Conservation (phyloP, 1,140 invertebrate genomes). For the Drusus annulatus region DNA sequence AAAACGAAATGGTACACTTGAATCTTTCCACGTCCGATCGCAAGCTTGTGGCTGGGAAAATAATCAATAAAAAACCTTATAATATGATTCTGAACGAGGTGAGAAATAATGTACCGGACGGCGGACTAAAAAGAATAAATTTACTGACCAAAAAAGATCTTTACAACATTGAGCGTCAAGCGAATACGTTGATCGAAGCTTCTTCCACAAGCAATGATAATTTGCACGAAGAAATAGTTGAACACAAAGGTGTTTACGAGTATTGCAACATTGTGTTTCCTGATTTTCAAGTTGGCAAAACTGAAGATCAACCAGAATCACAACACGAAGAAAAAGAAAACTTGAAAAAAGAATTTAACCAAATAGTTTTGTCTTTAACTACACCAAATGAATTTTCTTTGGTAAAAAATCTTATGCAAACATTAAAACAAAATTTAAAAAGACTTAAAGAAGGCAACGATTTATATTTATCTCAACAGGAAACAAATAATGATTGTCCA, state of each 20-base stretch:
- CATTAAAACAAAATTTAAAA: not conserved
- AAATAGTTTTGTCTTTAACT: not conserved
- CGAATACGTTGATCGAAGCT: not conserved
- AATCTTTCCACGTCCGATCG: conserved; percentile 3
- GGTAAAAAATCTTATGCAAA: not conserved
- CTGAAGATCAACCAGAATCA: not conserved
- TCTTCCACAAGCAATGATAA: not conserved
- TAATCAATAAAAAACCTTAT: not conserved
- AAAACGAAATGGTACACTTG: not conserved
- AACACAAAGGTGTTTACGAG: not conserved
- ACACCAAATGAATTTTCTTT: not conserved
- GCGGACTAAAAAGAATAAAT: conserved; percentile 1
- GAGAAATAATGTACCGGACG: not conserved
- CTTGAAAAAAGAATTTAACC: not conserved
- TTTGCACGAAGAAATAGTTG: not conserved
- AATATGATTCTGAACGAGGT: conserved; percentile 9
- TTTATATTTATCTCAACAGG: too few species aligned
- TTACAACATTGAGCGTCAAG: conserved; percentile 19
- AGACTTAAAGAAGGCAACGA: too few species aligned
- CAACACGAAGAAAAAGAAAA: not conserved
- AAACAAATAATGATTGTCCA: too few species aligned
- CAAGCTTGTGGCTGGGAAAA: conserved; percentile 8
- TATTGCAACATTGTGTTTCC: conserved; percentile 1
- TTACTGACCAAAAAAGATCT: conserved; percentile 29
- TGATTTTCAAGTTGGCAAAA: not conserved